Evolutionary conservation across 2,888 invertebrate genomes (phyloP).

Genomic region (Cerastoderma edule): DNA sequence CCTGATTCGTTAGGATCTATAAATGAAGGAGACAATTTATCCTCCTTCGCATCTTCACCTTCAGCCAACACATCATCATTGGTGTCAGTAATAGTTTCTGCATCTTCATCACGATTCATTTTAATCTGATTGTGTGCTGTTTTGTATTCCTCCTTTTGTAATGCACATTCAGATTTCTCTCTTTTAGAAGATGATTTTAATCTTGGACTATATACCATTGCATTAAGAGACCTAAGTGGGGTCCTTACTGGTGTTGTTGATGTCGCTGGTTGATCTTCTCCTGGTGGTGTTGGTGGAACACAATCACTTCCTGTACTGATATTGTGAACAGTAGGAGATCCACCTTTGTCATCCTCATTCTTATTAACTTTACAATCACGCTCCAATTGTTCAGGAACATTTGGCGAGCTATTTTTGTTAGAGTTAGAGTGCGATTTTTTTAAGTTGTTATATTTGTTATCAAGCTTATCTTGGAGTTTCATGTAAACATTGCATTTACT

Average conservation of each 20-base stretch:
- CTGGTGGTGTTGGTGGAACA: constrained; percentile 81
- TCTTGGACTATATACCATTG: constrained; percentile 50
- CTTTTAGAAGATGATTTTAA: constrained; percentile 8
- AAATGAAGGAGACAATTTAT: constrained; percentile 48
- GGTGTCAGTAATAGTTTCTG: not conserved
- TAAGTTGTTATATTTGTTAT: no score
- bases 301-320: constrained; percentile 74
- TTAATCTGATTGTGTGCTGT: not conserved
- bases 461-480: no score
- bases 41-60: constrained; percentile 36
- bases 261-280: constrained; percentile 35
- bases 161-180: not conserved
- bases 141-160: not conserved
- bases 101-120: not conserved
- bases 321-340: constrained; percentile 29
- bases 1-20: constrained; percentile 61
- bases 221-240: constrained; percentile 25
- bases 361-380: not conserved
- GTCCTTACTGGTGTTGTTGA: constrained; percentile 18
- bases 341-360: not conserved
- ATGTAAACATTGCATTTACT: no score
- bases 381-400: no score
- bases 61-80: constrained; percentile 9
- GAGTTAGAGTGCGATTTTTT: no score
- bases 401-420: no score